Base-by-base conservation (phyloP, 2,113 vertebrate species). In the Thunnus thynnus region DNA sequence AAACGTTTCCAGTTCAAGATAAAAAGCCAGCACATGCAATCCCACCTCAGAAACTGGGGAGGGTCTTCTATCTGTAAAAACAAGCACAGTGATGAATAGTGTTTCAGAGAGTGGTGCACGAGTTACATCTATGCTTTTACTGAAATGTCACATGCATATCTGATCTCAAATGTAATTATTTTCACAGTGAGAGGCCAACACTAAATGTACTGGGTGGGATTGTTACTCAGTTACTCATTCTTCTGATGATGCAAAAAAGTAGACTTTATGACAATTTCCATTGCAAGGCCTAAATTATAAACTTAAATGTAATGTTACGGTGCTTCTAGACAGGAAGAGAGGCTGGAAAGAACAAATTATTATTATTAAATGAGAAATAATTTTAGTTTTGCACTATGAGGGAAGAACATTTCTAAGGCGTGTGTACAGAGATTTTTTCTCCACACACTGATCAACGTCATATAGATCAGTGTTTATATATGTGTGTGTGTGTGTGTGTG, bases 71-170 rank as follows among this genome's bases (percentile, higher is more conserved):
- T 72, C 20, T 81, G 66, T 72, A 52, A 85, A 83, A 86, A 72
- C 57, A 64, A 80, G 44, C 20, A 58, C 46, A 54, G 51, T 66
- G 56, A 82, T 72, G 66, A 82, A 66, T 3, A 3, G 41, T 79
- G 44, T 73, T 86, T 25, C 44, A 66, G 60, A 70, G 51, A 70
- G 78, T 70, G 82, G 30, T 66, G 71, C 76, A 67, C 71, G 3
- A 84, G 66, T 77, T 76, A 47, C 71, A 2, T 85, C 67, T 47
- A 48, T 75, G 94, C 94, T 95, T 94, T 95, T 95, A 95, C 90
- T 86, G 90, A 95, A 96, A 96, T 95, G 94, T 91, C 94, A 95
- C 86, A 88, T 80, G 80, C 90, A 86, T 88, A 69, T 79, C 74
- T 93, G 85, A 91, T 84, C 87, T 89, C 62, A 69, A 47, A 66